Evolutionary conservation across 2,113 vertebrate genomes (phyloP), one percentile per base, ranked within the genome.

Genomic region (Elephas maximus): DNA sequence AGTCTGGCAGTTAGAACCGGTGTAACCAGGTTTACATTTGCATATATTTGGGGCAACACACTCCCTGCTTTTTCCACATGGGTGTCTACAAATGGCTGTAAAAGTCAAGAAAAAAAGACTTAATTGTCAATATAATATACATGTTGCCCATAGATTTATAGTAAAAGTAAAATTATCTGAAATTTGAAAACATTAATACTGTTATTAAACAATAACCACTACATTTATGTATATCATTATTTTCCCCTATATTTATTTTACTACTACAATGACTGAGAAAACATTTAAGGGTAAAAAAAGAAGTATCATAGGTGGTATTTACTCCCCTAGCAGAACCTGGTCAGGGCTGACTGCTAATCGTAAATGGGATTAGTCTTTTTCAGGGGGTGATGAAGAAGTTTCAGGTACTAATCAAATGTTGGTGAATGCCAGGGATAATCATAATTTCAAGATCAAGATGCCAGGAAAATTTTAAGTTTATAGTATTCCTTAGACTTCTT

Each of bases 11-110:
- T 97, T 98, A 97, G 99, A 99, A 41, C 99, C 99, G 14, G 98
- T 98, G 94, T 99, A 99, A 81, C 99, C 99, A 71, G 98, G 96
- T 97, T 98, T 99, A 97, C 99, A 99, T 95, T 98, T 99, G 97
- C 99, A 99, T 93, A 99, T 98, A 97, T 99, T 99, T 78, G 99
- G 99, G 74, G 98, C 98, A 60, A 98, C 97, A 94, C 99, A 99
- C 87, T 99, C 99, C 99, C 99, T 99, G 94, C 99, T 99, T 98
- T 96, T 98, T 83, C 99, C 99, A 97, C 99, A 99, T 1, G 95
- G 98, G 91, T 99, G 98, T 96, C 98, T 99, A 98, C 99, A 99
- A 92, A 99, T 98, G 87, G 99, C 99, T 99, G 97, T 33, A 98
- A 98, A 15, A 97, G 92, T 92, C 73, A 98, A 96, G 45, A 48